phyloP scores from a whole-genome alignment of 2,797 vertebrate genomes.

The Aplochiton taeniatus region DNA sequence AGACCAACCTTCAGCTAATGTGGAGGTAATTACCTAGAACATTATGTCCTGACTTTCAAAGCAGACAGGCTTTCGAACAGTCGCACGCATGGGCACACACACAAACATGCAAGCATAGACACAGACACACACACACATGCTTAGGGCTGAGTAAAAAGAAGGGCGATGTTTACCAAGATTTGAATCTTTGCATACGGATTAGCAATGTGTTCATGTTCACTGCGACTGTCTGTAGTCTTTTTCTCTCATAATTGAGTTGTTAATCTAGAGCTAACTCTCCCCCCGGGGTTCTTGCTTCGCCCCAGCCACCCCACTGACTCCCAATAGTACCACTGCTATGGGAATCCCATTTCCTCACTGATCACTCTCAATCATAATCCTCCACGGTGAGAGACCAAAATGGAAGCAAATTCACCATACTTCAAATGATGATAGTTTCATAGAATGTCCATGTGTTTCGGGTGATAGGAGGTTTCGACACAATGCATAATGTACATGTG shows the following conservation, averaged over 20 bases:
- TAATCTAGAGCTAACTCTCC: slow-evolving; percentile 55
- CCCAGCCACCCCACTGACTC: slow-evolving; percentile 27
- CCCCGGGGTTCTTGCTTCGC: slow-evolving; percentile 35
- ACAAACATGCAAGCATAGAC: background rate
- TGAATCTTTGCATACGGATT: slow-evolving; percentile 29
- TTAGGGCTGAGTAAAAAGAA: background rate
- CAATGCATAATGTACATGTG: too few species aligned
- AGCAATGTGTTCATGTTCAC: slow-evolving; percentile 23
- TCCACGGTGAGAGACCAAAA: slow-evolving; percentile 16
- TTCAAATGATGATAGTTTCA: slow-evolving; percentile 1
- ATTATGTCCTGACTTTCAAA: background rate
- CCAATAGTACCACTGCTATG: slow-evolving; percentile 32
- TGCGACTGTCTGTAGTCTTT: slow-evolving; percentile 15
- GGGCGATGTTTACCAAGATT: slow-evolving; percentile 21
- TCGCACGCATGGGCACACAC: background rate
- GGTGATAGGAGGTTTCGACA: too few species aligned
- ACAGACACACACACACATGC: slow-evolving; percentile 4
- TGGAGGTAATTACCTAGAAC: background rate
- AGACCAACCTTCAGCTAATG: background rate
- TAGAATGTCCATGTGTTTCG: background rate
- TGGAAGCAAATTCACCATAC: background rate
- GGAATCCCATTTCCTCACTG: slow-evolving; percentile 27
- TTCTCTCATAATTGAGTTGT: slow-evolving; percentile 54
- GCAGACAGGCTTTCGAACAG: background rate
- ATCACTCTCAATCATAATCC: slow-evolving; percentile 36